Conservation (phyloP, 2,888 invertebrate genomes). For the Apodemia hepburni region DNA sequence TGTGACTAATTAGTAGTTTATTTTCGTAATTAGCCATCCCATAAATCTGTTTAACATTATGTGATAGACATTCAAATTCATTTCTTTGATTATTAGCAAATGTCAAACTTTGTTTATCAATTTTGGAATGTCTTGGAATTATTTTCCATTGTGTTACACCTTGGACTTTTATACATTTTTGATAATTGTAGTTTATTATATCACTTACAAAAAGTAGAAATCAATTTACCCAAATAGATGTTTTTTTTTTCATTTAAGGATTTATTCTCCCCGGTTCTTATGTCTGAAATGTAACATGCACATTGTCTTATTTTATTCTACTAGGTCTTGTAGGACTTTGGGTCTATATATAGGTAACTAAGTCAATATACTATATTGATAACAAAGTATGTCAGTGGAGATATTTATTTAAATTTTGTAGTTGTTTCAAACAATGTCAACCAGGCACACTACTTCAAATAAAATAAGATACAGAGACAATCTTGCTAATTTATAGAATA, state of each 20-base stretch:
- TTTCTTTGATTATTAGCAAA: conserved; percentile 1
- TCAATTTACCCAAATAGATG: no score
- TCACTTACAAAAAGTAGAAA: no score
- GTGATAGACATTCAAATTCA: neutral
- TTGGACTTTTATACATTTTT: neutral
- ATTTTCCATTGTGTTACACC: conserved; percentile 8
- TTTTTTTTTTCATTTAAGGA: no score
- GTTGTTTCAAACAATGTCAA: no score
- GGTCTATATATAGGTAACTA: neutral
- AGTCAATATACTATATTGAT: conserved; percentile 4
- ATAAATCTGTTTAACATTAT: neutral
- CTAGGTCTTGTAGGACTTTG: no score
- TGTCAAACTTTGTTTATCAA: conserved; percentile 12
- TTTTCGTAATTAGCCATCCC: conserved; percentile 24
- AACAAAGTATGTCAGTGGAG: conserved; percentile 9
- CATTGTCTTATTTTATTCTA: no score
- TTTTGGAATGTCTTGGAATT: neutral
- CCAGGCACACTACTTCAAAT: no score
- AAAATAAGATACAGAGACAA: no score
- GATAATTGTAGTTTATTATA: neutral
- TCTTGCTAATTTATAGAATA: no score
- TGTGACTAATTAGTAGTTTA: conserved; percentile 27
- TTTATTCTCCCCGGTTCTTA: no score
- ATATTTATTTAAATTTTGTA: neutral
- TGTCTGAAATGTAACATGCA: no score